These are phyloP conservation scores for Xylophagus ater DNA, from an alignment of 2,888 invertebrate genomes.

Conservation along the genomic window DNA sequence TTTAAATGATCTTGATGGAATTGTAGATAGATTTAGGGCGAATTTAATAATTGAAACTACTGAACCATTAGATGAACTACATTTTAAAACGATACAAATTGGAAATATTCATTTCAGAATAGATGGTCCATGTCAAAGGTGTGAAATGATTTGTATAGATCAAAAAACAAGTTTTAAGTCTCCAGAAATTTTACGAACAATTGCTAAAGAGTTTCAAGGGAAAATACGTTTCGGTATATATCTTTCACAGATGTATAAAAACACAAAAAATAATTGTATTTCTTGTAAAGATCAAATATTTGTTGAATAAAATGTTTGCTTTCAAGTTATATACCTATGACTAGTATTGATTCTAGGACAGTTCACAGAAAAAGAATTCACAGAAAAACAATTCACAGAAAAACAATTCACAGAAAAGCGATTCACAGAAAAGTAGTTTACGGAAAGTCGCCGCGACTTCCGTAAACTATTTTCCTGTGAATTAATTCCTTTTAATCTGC, in stretches of 20 bases:
- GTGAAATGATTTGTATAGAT: slow-evolving; percentile 93
- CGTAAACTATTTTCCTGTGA: too few species aligned
- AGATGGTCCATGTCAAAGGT: slow-evolving; percentile 73
- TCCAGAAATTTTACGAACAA: slow-evolving; percentile 63
- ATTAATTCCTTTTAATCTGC: too few species aligned
- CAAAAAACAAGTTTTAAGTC: slow-evolving; percentile 72
- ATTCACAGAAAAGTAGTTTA: too few species aligned
- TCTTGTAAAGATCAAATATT: not conserved
- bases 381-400: too few species aligned
- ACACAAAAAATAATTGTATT: slow-evolving; percentile 2
- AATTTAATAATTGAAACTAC: slow-evolving; percentile 72
- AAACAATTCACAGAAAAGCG: too few species aligned
- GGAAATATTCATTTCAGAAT: slow-evolving; percentile 50
- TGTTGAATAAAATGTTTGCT: slow-evolving; percentile 11
- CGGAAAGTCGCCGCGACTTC: too few species aligned
- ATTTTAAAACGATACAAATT: slow-evolving; percentile 54
- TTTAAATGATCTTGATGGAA: slow-evolving; percentile 43
- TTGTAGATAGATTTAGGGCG: slow-evolving; percentile 75
- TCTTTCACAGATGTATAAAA: slow-evolving; percentile 36
- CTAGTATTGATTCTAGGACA: not conserved
- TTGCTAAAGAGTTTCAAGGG: slow-evolving; percentile 61
- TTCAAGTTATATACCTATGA: slow-evolving; percentile 15
- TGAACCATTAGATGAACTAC: slow-evolving; percentile 65
- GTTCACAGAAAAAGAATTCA: too few species aligned
- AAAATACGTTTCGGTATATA: slow-evolving; percentile 77